Percentiles rank a stretch among this genome's conserved stretches.
phyloP scores from a whole-genome alignment of 2,113 vertebrate genomes.

The Sylvia atricapilla region DNA sequence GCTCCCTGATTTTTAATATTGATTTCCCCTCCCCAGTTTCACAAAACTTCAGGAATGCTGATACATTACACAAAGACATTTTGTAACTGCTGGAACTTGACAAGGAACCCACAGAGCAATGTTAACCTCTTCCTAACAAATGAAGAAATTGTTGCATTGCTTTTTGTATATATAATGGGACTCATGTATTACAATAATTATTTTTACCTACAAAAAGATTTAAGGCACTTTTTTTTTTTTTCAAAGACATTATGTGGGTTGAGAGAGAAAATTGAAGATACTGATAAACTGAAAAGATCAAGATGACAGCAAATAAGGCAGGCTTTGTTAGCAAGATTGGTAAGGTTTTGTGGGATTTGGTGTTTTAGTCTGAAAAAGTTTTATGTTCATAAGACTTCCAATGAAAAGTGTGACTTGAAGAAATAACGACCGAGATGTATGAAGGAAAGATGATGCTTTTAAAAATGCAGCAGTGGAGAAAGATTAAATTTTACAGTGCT shows the following conservation, averaged over 20 bases:
- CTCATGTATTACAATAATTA: not conserved
- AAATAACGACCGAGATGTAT: constrained; percentile 30
- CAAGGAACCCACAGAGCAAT: not conserved
- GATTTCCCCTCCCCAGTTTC: not conserved
- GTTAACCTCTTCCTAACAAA: constrained; percentile 7
- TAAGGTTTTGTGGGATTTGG: not conserved
- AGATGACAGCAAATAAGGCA: not conserved
- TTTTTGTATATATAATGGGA: not conserved
- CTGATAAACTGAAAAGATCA: constrained; percentile 6
- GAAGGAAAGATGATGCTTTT: not conserved
- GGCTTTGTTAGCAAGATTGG: not conserved
- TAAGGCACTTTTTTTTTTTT: constrained; percentile 26
- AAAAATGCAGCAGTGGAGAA: not conserved
- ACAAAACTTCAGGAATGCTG: constrained; percentile 53
- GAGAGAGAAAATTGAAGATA: not conserved
- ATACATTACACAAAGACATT: constrained; percentile 30
- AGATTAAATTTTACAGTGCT: not conserved
- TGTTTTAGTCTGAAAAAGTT: not conserved
- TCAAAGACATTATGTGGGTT: not conserved
- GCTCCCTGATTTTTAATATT: constrained; percentile 44
- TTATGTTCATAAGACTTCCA: not conserved
- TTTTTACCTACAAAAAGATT: not conserved
- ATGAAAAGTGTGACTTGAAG: not conserved
- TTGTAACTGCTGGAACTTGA: constrained; percentile 9
- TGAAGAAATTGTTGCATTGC: not conserved